Percentiles rank a stretch among this genome's conserved stretches.
Evolutionary conservation across 2,113 vertebrate genomes (phyloP).

Genomic region (Pogonocichla stellata): DNA sequence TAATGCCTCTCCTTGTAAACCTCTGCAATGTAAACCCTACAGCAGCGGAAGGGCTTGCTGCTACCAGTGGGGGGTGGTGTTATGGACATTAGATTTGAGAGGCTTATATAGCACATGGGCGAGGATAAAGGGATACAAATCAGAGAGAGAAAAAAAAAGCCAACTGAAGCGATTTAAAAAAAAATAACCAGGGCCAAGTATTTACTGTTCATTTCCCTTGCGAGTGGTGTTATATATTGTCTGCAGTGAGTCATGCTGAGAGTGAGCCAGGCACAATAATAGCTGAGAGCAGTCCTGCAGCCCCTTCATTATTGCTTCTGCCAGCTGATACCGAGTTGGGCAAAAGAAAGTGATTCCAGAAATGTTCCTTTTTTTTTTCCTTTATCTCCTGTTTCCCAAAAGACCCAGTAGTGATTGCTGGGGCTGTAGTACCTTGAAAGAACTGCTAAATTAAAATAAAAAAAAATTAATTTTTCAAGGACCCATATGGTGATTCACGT

Average conservation of each 20-base stretch:
- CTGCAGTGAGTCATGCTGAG: conserved; percentile 73
- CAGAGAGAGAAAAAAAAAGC: conserved; percentile 23
- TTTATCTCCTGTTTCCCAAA: not conserved
- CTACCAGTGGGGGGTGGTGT: conserved; percentile 73
- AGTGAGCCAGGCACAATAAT: conserved; percentile 66
- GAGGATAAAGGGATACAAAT: conserved; percentile 78
- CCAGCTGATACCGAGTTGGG: not conserved
- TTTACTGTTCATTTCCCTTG: conserved; percentile 73
- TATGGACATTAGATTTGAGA: conserved; percentile 75
- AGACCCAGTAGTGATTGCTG: conserved; percentile 49
- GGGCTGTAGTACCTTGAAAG: conserved; percentile 14
- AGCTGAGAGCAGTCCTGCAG: conserved; percentile 60
- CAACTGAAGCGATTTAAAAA: conserved; percentile 60
- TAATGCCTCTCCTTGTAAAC: conserved; percentile 66
- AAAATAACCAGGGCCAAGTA: conserved; percentile 61
- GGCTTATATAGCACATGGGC: conserved; percentile 70
- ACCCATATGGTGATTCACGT: not conserved
- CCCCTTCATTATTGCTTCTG: conserved; percentile 52
- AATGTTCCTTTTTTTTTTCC: not conserved
- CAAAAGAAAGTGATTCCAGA: conserved; percentile 54
- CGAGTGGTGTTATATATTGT: conserved; percentile 64
- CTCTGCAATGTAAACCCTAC: conserved; percentile 55
- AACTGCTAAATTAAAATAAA: conserved; percentile 18
- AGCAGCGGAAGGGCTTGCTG: conserved; percentile 66
- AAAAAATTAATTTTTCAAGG: not conserved